A percentile compares a stretch with the other conserved stretches of the same genome.
phyloP scores from a whole-genome alignment of 1,140 invertebrate species.

The Drosophila chauvacae region DNA sequence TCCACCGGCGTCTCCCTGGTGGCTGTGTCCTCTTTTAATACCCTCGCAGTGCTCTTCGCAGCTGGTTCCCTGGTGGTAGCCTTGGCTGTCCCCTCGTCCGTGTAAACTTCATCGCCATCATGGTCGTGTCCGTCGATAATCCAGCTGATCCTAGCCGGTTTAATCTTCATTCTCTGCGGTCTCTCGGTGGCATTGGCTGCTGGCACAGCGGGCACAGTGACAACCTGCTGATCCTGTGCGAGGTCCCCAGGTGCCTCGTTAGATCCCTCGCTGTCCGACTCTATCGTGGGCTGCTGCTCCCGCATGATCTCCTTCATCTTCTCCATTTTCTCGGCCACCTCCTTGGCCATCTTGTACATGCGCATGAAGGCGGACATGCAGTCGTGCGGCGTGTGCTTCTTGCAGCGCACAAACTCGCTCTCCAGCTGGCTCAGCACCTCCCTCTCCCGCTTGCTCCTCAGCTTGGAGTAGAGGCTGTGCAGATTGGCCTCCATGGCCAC shows the following conservation, averaged over 20 bases:
- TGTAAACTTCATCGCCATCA: conserved; percentile 54
- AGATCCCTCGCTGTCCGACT: conserved; percentile 43
- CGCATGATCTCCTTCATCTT: conserved; percentile 77
- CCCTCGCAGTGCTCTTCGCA: background rate
- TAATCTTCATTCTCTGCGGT: conserved; percentile 59
- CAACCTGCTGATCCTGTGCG: conserved; percentile 8
- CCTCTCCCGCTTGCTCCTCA: conserved; percentile 65
- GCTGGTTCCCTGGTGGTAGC: conserved; percentile 8
- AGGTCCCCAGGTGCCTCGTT: conserved; percentile 5
- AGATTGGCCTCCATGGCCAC: conserved; percentile 58
- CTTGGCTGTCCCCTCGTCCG: conserved; percentile 45
- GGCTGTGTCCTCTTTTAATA: background rate
- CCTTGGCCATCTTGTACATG: conserved; percentile 76
- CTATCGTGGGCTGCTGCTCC: conserved; percentile 49
- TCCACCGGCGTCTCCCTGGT: conserved; percentile 10
- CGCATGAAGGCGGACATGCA: conserved; percentile 75
- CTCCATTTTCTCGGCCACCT: conserved; percentile 76
- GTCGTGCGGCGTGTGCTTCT: conserved; percentile 68
- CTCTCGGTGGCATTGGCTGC: conserved; percentile 29
- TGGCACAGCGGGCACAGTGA: conserved; percentile 10
- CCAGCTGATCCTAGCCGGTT: conserved; percentile 71
- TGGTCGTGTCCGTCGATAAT: conserved; percentile 73
- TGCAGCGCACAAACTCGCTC: conserved; percentile 68
- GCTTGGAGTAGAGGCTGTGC: conserved; percentile 53
- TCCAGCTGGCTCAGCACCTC: conserved; percentile 60